A percentile compares a stretch with the other conserved stretches of the same genome.
Evolutionary conservation across 2,113 vertebrate genomes (phyloP).

Genomic region (Crotalus tigris): DNA sequence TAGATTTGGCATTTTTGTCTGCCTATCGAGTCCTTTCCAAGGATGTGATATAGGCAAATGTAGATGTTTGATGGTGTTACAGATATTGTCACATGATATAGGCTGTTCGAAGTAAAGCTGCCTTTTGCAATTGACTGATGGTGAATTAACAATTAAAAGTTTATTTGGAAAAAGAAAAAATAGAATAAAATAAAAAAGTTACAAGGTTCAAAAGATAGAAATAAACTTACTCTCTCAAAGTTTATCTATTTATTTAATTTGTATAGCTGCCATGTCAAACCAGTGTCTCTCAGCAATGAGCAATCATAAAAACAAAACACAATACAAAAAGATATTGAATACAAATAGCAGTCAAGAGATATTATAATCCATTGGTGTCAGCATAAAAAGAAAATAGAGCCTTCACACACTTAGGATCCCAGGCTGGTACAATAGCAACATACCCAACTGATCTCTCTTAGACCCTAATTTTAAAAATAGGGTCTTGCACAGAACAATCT

Average conservation of each 20-base stretch:
- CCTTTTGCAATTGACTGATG: too few species aligned
- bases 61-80: too few species aligned
- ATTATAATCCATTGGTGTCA: neutral
- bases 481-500: neutral
- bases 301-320: too few species aligned
- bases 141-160: neutral
- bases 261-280: too few species aligned
- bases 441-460: neutral
- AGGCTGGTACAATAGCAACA: neutral
- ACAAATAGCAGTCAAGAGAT: neutral
- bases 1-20: neutral
- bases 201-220: neutral
- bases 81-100: too few species aligned
- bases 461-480: neutral
- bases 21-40: too few species aligned
- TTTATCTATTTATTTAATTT: neutral
- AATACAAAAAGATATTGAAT: neutral
- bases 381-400: neutral
- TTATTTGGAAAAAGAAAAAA: neutral
- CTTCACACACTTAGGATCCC: neutral
- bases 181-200: neutral
- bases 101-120: too few species aligned
- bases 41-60: too few species aligned
- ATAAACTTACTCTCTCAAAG: neutral
- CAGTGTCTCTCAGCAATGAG: too few species aligned